Evolutionary conservation across 2,113 vertebrate genomes (phyloP).

Genomic region (Phalacrocorax carbo): DNA sequence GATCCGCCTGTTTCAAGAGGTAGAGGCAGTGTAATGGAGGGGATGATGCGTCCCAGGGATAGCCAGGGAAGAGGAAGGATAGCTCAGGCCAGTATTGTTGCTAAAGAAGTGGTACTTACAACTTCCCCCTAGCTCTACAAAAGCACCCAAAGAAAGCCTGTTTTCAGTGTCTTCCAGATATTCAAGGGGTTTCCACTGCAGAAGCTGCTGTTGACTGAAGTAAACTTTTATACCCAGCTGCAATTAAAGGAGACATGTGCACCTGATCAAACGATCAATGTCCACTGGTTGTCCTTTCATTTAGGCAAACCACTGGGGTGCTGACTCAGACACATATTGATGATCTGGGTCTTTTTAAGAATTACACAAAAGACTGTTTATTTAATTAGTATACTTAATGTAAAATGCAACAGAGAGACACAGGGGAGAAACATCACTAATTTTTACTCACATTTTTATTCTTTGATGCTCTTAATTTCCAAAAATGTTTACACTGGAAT

Average conservation of each 20-base stretch:
- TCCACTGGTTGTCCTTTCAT: background rate
- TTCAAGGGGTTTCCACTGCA: background rate
- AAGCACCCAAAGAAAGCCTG: background rate
- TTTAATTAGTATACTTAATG: constrained; percentile 51
- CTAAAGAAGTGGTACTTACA: background rate
- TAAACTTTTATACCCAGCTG: background rate
- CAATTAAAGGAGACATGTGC: background rate
- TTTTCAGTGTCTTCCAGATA: background rate
- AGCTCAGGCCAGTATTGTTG: background rate
- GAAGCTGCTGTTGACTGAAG: background rate
- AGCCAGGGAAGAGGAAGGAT: background rate
- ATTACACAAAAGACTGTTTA: constrained; percentile 47
- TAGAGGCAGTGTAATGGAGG: background rate
- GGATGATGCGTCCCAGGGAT: background rate
- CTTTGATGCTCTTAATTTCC: constrained; percentile 45
- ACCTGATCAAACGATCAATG: background rate
- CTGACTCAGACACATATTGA: background rate
- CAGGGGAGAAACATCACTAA: constrained; percentile 49
- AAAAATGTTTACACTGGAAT: constrained; percentile 28
- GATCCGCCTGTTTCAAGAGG: background rate
- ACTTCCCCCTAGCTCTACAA: background rate
- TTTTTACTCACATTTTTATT: constrained; percentile 45
- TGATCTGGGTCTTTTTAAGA: constrained; percentile 17
- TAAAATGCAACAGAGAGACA: constrained; percentile 1
- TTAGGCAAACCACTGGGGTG: background rate